Base-by-base conservation (phyloP, 2,797 vertebrate species). In the Luscinia megarhynchos region DNA sequence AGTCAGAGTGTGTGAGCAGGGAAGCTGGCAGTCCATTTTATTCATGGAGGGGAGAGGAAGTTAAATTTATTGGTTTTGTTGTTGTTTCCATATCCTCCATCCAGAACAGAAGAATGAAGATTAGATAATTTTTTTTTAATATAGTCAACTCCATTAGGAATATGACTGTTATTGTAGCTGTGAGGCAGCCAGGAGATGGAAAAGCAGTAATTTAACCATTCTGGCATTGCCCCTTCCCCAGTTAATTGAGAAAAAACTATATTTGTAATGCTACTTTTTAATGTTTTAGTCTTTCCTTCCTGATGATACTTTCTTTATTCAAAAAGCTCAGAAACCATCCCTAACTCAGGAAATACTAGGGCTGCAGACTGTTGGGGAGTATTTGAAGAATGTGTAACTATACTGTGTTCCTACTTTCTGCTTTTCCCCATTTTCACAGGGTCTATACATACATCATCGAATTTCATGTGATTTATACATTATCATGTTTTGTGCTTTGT, bases 31-130 rank as follows among this genome's bases (percentile, higher is more conserved):
- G 54, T 94, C 87, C 41, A 27, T 95, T 85, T 84, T 79, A 20
- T 83, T 81, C 84, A 87, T 72, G 80, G 41, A 87, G 51, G 92
- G 26, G 48, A 88, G 66, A 89, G 21, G 48, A 87, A 94, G 57
- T 97, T 93, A 95, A 95, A 61, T 79, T 94, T 93, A 95, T 79
- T 96, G 89, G 75, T 97, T 93, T 95, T 93, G 64, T 81, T 88
- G 78, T 90, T 93, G 55, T 75, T 91, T 85, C 1, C 1, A 1
- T 93, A 94, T 94, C 55, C 75, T 55, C 61, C 77, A 88, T 81
- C 77, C 88, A 96, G 81, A 95, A 73, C n/a, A 87, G 12, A 93
- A 94, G 46, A 63, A 87, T 76, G 57, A 94, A 93, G 51, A 91
- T 86, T 27, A 48, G 53, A 55, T 63, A 6, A 3, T 87, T 68